Conservation (phyloP, 2,888 invertebrate genomes). For the Drosophila vallismaia region DNA sequence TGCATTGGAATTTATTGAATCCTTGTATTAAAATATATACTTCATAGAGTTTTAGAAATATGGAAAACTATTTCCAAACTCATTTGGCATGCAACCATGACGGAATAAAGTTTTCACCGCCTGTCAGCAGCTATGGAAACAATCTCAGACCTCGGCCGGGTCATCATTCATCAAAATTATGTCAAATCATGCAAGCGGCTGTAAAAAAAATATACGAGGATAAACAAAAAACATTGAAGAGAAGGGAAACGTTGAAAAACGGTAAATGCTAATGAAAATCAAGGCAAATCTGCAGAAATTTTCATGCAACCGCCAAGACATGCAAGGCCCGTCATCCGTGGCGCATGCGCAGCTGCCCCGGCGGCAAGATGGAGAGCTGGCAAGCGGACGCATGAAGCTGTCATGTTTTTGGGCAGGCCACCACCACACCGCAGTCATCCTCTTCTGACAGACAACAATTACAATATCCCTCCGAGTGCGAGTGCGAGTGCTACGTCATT, state of each 20-base stretch:
- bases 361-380: background rate
- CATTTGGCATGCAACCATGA: conserved; percentile 35
- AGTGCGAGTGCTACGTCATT: conserved; percentile 61
- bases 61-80: background rate
- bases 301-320: conserved; percentile 56
- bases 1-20: conserved; percentile 5
- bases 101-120: conserved; percentile 59
- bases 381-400: conserved; percentile 68
- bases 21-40: too few species aligned
- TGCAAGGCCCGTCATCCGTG: conserved; percentile 16
- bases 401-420: conserved; percentile 75
- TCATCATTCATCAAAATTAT: conserved; percentile 76
- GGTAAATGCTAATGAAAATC: conserved; percentile 71
- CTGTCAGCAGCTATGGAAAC: conserved; percentile 54
- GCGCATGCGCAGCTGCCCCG: conserved; percentile 29
- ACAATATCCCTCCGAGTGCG: conserved; percentile 50
- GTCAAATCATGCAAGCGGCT: conserved; percentile 74
- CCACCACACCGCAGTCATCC: conserved; percentile 40
- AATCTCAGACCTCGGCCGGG: conserved; percentile 23
- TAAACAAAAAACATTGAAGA: conserved; percentile 40
- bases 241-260: conserved; percentile 23
- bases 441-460: conserved; percentile 64
- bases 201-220: conserved; percentile 38
- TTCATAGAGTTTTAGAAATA: too few species aligned
- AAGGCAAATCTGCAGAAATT: conserved; percentile 63